phyloP scores from a whole-genome alignment of 1,140 invertebrate species.

The Papilio xuthus region DNA sequence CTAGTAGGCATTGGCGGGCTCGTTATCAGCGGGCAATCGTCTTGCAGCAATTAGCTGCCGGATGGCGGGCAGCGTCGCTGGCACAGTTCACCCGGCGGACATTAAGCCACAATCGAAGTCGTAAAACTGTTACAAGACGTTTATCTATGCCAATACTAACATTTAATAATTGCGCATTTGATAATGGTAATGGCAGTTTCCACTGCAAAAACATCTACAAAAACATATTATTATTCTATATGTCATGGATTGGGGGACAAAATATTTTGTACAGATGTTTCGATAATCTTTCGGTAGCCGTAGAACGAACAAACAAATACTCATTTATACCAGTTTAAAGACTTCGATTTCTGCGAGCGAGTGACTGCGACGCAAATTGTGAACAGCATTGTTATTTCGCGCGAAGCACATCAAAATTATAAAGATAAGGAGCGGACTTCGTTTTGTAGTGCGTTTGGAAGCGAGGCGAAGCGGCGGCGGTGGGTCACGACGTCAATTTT shows the following conservation, averaged over 20 bases:
- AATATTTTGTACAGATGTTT: no score
- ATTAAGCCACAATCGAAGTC: background rate
- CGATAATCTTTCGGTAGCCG: background rate
- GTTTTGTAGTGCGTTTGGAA: background rate
- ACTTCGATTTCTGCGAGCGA: background rate
- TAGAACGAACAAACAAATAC: background rate
- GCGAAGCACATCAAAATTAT: background rate
- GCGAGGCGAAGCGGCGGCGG: background rate
- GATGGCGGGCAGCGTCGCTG: background rate
- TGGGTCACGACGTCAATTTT: background rate
- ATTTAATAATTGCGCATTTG: background rate
- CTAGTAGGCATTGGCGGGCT: background rate
- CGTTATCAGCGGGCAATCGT: slow-evolving; percentile 3
- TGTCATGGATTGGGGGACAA: no score
- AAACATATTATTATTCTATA: no score
- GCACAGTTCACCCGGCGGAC: background rate
- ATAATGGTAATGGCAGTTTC: background rate
- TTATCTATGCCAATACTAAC: background rate
- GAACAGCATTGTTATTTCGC: background rate
- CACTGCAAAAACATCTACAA: no score
- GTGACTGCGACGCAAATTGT: no score
- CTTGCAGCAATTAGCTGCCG: slow-evolving; percentile 2
- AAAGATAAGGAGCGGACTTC: background rate
- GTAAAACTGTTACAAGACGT: background rate
- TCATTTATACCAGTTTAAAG: background rate